Evolutionary conservation across 2,113 vertebrate genomes (phyloP).

Genomic region (Charina bottae): DNA sequence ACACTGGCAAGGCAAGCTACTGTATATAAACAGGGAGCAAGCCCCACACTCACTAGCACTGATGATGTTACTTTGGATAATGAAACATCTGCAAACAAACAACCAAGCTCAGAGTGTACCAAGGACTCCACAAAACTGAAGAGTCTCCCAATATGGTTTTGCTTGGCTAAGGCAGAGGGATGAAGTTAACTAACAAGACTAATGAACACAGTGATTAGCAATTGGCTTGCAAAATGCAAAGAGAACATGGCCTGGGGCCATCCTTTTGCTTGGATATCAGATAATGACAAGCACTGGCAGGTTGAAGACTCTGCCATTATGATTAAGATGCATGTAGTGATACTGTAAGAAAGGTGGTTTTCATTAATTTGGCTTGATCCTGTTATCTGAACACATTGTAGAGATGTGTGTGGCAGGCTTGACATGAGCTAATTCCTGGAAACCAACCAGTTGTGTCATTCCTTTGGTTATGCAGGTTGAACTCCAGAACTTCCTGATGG

Average conservation of each 20-base stretch:
- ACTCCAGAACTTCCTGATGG: conserved; percentile 38
- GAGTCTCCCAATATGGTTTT: conserved; percentile 23
- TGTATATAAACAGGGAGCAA: no score
- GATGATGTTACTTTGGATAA: no score
- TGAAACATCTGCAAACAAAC: no score
- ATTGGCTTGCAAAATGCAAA: conserved; percentile 21
- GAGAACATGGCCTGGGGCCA: conserved; percentile 20
- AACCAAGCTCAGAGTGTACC: no score
- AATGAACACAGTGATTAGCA: conserved; percentile 24
- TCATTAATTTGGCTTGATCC: conserved; percentile 45
- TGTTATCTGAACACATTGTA: conserved; percentile 42
- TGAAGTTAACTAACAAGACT: conserved; percentile 23
- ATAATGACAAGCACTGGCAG: conserved; percentile 22
- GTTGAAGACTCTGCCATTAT: conserved; percentile 33
- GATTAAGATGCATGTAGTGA: conserved; percentile 23
- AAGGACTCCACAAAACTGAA: background rate
- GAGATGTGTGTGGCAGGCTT: conserved; percentile 43
- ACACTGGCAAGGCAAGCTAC: no score
- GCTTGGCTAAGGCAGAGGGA: background rate
- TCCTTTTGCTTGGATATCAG: background rate
- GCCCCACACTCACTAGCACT: no score
- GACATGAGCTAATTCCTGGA: conserved; percentile 58
- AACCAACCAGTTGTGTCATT: conserved; percentile 51
- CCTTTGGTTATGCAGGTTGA: conserved; percentile 38
- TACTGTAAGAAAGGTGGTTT: conserved; percentile 46